These are phyloP conservation scores for Coleophora deauratella DNA, from an alignment of 2,888 invertebrate genomes.

Conservation along the genomic window DNA sequence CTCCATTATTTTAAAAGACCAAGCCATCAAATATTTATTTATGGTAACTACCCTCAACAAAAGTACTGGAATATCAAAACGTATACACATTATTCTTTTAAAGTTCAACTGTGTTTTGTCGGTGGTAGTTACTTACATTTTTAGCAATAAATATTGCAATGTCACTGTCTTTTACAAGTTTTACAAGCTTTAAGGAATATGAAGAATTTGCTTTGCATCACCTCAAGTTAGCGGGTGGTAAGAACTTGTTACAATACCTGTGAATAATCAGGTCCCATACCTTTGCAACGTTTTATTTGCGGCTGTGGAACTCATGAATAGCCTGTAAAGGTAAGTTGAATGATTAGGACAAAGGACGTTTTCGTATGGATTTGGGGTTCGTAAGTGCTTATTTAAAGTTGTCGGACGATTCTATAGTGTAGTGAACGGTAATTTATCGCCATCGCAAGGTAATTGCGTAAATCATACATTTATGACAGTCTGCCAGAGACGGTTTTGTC, in stretches of 20 bases:
- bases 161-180: conserved; percentile 12
- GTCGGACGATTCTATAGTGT: conserved; percentile 41
- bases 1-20: background rate
- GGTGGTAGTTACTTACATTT: conserved; percentile 5
- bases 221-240: conserved; percentile 67
- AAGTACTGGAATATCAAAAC: background rate
- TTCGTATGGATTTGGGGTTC: conserved; percentile 9
- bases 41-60: background rate
- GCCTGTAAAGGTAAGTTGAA: too few species aligned
- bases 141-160: conserved; percentile 18
- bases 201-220: conserved; percentile 47
- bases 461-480: conserved; percentile 72
- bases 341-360: too few species aligned
- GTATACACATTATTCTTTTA: background rate
- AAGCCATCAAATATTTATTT: background rate
- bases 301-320: conserved; percentile 1
- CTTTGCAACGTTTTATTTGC: conserved; percentile 22
- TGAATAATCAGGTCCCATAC: conserved; percentile 56
- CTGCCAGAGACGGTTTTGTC: conserved; percentile 52
- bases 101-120: background rate
- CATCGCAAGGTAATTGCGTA: conserved; percentile 67
- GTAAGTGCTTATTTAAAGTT: conserved; percentile 5
- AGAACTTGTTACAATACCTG: conserved; percentile 56
- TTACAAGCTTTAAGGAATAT: conserved; percentile 30
- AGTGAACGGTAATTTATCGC: conserved; percentile 67